A percentile compares a stretch with the other conserved stretches of the same genome.
Evolutionary conservation across 2,797 vertebrate species (phyloP).

Genomic region (Pseudocheirus occidentalis): DNA sequence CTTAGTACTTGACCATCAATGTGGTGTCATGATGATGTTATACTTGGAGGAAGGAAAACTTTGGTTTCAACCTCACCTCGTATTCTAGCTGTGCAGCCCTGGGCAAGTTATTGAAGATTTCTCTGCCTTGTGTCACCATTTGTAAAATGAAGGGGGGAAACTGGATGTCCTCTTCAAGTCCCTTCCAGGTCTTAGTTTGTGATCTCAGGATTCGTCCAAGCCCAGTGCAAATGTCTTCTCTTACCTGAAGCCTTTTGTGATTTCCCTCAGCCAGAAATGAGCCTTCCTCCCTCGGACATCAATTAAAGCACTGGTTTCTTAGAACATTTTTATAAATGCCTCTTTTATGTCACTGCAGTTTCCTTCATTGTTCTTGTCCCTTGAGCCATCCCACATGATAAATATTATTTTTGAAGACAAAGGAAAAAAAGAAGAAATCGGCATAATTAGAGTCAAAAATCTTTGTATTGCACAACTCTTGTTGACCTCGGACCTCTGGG

Average conservation of each 20-base stretch:
- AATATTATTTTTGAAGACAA: neutral
- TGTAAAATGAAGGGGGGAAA: neutral
- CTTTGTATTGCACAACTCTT: neutral
- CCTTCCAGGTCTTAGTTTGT: too few species aligned
- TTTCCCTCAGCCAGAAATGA: neutral
- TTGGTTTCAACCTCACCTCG: neutral
- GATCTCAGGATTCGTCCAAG: neutral
- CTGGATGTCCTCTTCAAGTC: too few species aligned
- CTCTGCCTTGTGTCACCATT: neutral
- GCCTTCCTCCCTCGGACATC: neutral
- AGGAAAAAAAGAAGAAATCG: neutral
- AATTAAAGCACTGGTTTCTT: too few species aligned
- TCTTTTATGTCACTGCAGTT: too few species aligned
- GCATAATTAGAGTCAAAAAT: neutral
- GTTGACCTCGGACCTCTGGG: neutral
- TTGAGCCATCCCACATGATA: neutral
- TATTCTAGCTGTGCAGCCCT: neutral
- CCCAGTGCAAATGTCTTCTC: neutral
- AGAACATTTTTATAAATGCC: too few species aligned
- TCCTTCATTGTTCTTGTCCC: neutral
- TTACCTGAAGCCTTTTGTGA: neutral
- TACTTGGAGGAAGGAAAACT: neutral
- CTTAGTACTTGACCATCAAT: neutral
- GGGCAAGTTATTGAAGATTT: neutral
- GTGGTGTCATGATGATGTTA: neutral